Conservation (phyloP, 2,888 invertebrate genomes). For the Argyra leucocephala region DNA sequence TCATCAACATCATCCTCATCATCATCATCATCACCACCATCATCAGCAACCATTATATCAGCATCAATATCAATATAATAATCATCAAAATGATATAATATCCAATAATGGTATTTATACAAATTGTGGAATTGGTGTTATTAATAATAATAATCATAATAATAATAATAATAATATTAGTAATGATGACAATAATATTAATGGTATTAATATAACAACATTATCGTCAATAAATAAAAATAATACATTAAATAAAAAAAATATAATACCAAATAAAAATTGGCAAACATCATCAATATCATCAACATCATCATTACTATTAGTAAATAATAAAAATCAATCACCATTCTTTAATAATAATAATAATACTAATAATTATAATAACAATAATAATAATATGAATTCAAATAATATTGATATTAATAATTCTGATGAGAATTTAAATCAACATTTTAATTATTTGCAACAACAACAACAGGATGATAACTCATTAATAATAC, state of each 20-base stretch:
- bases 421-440: too few species aligned
- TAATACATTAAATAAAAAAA: too few species aligned
- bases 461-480: slow-evolving; percentile 14
- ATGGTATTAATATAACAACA: slow-evolving; percentile 36
- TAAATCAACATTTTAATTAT: too few species aligned
- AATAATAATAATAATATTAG: background rate
- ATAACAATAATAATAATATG: slow-evolving; percentile 11
- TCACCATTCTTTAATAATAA: background rate
- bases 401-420: background rate
- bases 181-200: slow-evolving; percentile 15
- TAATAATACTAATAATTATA: background rate
- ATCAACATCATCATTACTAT: slow-evolving; percentile 18
- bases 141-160: background rate
- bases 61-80: slow-evolving; percentile 1
- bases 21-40: slow-evolving; percentile 15
- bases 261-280: too few species aligned
- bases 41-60: slow-evolving; percentile 4
- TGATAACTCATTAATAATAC: slow-evolving; percentile 21
- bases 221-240: slow-evolving; percentile 47
- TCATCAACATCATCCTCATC: slow-evolving; percentile 8
- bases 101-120: slow-evolving; percentile 8
- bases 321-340: slow-evolving; percentile 28
- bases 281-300: slow-evolving; percentile 29
- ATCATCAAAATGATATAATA: background rate
- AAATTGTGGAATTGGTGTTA: slow-evolving; percentile 10